Evolutionary conservation across 2,888 invertebrate genomes (phyloP), one percentile per base, ranked within the genome.

Genomic region (Phalera bucephala): DNA sequence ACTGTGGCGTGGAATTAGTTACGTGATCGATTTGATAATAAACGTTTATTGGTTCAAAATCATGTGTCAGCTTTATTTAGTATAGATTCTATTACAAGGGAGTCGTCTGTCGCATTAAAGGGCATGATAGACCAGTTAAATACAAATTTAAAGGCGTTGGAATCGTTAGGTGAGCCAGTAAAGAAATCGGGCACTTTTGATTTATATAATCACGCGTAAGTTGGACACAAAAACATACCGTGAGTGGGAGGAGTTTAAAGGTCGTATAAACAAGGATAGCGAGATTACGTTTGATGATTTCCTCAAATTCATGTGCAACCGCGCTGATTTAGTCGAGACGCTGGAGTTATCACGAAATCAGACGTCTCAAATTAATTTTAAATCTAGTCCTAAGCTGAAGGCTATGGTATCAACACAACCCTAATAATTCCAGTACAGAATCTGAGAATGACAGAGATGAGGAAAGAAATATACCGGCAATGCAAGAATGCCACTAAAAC

Each of bases 181-280:
- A n/a, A n/a, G n/a, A n/a, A n/a, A n/a, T n/a, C n/a, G n/a, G n/a
- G n/a, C n/a, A n/a, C n/a, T n/a, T n/a, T n/a, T n/a, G n/a, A n/a
- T n/a, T n/a, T n/a, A n/a, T n/a, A n/a, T n/a, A n/a, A n/a, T n/a
- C n/a, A n/a, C n/a, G n/a, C n/a, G n/a, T n/a, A n/a, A n/a, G n/a
- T n/a, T n/a, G n/a, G n/a, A n/a, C 32, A 12, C 8, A n/a, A n/a
- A 55, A n/a, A n/a, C n/a, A n/a, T n/a, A n/a, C n/a, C n/a, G n/a
- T n/a, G n/a, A n/a, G n/a, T n/a, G n/a, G n/a, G 59, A 61, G 17
- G 47, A 58, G 25, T 37, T 11, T 29, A 57, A 56, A 31, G 42
- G 48, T 23, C 17, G 19, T 3, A 22, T 54, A 14, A 31, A 40
- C 22, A 27, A 31, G 9, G 22, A 33, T 4, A 21, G 9, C 1